Conservation (phyloP, 2,888 invertebrate species). For the Melinaea marsaeus region DNA sequence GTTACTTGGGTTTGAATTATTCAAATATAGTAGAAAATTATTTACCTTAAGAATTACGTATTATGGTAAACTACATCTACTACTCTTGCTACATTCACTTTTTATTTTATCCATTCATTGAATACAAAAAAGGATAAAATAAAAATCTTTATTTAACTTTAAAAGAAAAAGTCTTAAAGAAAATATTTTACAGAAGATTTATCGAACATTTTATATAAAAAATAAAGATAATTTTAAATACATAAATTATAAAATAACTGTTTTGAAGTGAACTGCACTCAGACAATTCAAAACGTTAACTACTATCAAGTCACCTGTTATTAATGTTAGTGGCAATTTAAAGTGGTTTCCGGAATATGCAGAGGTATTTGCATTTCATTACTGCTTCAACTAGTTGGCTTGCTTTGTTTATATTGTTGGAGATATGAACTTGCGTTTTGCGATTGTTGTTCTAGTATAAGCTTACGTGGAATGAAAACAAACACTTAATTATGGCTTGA, state of each 20-base stretch:
- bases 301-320: constrained; percentile 19
- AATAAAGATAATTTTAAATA: too few relatives aligned
- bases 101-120: too few relatives aligned
- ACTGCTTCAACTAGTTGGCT: constrained; percentile 40
- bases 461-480: constrained; percentile 6
- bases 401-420: constrained; percentile 30
- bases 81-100: too few relatives aligned
- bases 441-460: constrained; percentile 6
- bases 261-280: background rate
- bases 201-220: too few relatives aligned
- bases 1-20: background rate
- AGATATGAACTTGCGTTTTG: constrained; percentile 6
- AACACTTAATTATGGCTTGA: constrained; percentile 5
- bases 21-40: too few relatives aligned
- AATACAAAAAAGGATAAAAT: too few relatives aligned
- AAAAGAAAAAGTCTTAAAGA: too few relatives aligned
- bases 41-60: too few relatives aligned
- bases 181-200: too few relatives aligned
- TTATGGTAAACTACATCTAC: too few relatives aligned
- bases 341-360: constrained; percentile 39
- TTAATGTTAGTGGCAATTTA: constrained; percentile 15
- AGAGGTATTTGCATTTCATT: constrained; percentile 63
- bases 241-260: background rate
- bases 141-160: too few relatives aligned
- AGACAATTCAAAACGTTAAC: constrained; percentile 12